Base-by-base conservation (phyloP, 2,113 vertebrate species). In the Thunnus thynnus region DNA sequence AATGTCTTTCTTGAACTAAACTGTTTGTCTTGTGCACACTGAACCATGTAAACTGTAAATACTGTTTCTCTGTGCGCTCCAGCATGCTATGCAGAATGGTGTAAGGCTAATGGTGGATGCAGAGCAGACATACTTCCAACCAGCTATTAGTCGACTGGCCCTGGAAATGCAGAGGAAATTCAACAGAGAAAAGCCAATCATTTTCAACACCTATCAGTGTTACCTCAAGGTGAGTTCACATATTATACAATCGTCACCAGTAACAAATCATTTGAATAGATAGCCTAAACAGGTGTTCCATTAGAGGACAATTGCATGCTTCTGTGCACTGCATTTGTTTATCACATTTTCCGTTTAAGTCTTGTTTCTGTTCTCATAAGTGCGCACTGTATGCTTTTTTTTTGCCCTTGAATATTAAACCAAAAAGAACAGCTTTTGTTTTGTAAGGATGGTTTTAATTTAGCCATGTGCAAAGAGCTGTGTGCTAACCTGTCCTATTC, bases 181-280 rank as follows among this genome's bases (percentile, higher is more conserved):
- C 94, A 99, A 99, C 69, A 79, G 56, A 69, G 96, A 97, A 48
- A 95, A 79, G 74, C 95, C 97, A 0, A 66, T 97, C 80, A 90
- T 99, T 89, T 99, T 98, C 94, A 98, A 98, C 94, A 99, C 98
- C 0, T 97, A 96, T 86, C 98, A 99, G 92, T 99, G 98, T 93
- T 99, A 99, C 94, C 95, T 99, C 70, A 97, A 95, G 97, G 97
- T 97, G 64, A 72, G 4, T 52, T 55, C 10, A 10, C 17, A 56
- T 3, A 70, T 46, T 13, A n/a, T 8, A 58, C 11, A 5, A 44
- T 3, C 62, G 55, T 47, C 14, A 30, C 14, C 5, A 9, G 7
- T 41, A 9, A 41, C 7, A 41, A 41, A 9, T 41, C 36, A 41
- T 41, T 7, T 41, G 36, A 6, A 41, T 9, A 36, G 32, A 36